Evolutionary conservation across 2,888 invertebrate genomes (phyloP).

Genomic region (Scaptodrosophila latifasciaeformis): DNA sequence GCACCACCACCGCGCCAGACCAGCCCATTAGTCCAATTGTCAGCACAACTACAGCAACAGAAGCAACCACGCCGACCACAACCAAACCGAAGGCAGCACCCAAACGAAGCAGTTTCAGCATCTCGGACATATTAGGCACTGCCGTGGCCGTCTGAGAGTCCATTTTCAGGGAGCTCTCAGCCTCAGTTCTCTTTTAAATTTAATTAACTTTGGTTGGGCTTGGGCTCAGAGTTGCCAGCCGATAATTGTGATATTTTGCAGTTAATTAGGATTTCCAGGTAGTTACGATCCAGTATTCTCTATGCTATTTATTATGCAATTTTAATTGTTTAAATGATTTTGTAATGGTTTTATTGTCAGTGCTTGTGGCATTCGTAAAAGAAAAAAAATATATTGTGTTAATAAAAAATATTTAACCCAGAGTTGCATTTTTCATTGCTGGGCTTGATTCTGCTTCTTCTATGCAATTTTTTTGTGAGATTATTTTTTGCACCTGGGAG

Average conservation of each 20-base stretch:
- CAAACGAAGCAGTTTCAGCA: slow-evolving; percentile 71
- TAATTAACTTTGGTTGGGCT: no score
- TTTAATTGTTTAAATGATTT: slow-evolving; percentile 64
- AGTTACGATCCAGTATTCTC: slow-evolving; percentile 58
- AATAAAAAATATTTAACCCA: no score
- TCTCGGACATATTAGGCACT: slow-evolving; percentile 71
- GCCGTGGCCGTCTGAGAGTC: slow-evolving; percentile 31
- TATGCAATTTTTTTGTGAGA: slow-evolving; percentile 23
- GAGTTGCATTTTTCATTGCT: no score
- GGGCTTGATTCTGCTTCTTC: no score
- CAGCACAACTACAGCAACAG: background rate
- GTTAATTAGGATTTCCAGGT: slow-evolving; percentile 64
- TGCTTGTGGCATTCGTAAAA: slow-evolving; percentile 47
- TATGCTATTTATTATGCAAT: slow-evolving; percentile 62
- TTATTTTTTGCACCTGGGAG: no score
- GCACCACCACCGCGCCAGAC: slow-evolving; percentile 41
- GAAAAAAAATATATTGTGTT: no score
- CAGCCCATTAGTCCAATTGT: slow-evolving; percentile 31
- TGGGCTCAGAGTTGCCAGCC: slow-evolving; percentile 38
- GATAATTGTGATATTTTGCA: slow-evolving; percentile 63
- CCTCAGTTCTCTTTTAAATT: slow-evolving; percentile 58
- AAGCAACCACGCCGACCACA: slow-evolving; percentile 9
- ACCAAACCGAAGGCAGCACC: slow-evolving; percentile 18
- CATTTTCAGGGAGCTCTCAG: slow-evolving; percentile 26
- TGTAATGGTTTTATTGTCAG: slow-evolving; percentile 60